phyloP scores from a whole-genome alignment of 1,140 invertebrate genomes.

The Brachionus plicatilis region DNA sequence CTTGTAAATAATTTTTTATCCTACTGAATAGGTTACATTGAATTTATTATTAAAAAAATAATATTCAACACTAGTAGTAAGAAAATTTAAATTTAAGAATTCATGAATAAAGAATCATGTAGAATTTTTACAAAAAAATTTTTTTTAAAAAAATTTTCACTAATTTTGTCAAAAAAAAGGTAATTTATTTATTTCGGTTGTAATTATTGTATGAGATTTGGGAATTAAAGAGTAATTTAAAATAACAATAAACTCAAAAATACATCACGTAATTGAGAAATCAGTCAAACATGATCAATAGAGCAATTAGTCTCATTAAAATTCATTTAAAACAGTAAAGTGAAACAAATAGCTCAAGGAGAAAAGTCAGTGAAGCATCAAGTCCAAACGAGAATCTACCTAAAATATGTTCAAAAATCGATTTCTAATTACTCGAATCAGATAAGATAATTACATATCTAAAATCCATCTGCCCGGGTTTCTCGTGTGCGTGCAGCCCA shows the following conservation, averaged over 20 bases:
- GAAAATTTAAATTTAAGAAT: no score
- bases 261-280: conserved; percentile 24
- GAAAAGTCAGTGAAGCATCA: not conserved
- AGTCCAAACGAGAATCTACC: not conserved
- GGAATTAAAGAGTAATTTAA: not conserved
- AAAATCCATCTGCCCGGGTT: not conserved
- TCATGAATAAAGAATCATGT: no score
- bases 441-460: conserved; percentile 28
- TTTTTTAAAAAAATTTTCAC: no score
- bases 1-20: no score
- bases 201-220: not conserved
- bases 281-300: conserved; percentile 20
- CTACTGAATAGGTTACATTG: no score
- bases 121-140: no score
- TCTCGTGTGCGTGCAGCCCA: not conserved
- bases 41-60: no score
- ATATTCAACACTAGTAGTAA: no score
- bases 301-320: conserved; percentile 17
- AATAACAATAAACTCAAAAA: not conserved
- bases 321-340: not conserved
- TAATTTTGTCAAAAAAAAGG: no score
- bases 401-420: not conserved
- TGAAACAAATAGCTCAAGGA: not conserved
- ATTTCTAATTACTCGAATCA: not conserved
- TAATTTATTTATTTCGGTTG: no score